Percentiles rank a stretch among this genome's conserved stretches.
These are phyloP conservation scores for Oxystoma pomonae DNA, from an alignment of 2,888 invertebrate genomes.

Conservation along the genomic window DNA sequence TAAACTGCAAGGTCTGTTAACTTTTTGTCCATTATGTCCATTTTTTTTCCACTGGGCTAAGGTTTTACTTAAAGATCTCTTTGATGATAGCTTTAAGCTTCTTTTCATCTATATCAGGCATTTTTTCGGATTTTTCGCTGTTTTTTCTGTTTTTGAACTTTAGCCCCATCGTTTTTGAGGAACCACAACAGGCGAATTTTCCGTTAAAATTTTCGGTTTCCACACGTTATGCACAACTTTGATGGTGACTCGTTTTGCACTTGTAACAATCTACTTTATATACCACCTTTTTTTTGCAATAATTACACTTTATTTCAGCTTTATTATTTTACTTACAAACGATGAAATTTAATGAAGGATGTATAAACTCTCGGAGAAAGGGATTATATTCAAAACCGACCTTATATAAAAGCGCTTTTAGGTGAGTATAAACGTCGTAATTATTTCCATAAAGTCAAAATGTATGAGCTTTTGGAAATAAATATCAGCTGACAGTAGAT, in stretches of 20 bases:
- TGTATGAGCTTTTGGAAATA: no score
- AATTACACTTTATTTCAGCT: slow-evolving; percentile 1
- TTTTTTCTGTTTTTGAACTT: background rate
- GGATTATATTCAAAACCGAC: no score
- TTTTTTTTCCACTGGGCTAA: slow-evolving; percentile 10
- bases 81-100: slow-evolving; percentile 8
- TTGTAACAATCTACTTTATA: background rate
- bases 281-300: slow-evolving; percentile 8
- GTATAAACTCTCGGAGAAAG: no score
- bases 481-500: no score
- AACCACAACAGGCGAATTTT: background rate
- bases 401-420: no score
- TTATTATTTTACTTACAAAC: background rate
- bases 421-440: no score
- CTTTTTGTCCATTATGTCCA: slow-evolving; percentile 6
- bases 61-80: background rate
- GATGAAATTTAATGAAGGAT: no score
- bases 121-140: slow-evolving; percentile 1
- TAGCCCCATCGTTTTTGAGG: slow-evolving; percentile 5
- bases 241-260: background rate
- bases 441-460: no score
- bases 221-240: background rate
- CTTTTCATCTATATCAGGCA: slow-evolving; percentile 8
- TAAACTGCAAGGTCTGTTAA: slow-evolving; percentile 9
- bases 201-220: background rate